Conservation (phyloP, 1,140 invertebrate genomes). For the Bombus confusus region DNA sequence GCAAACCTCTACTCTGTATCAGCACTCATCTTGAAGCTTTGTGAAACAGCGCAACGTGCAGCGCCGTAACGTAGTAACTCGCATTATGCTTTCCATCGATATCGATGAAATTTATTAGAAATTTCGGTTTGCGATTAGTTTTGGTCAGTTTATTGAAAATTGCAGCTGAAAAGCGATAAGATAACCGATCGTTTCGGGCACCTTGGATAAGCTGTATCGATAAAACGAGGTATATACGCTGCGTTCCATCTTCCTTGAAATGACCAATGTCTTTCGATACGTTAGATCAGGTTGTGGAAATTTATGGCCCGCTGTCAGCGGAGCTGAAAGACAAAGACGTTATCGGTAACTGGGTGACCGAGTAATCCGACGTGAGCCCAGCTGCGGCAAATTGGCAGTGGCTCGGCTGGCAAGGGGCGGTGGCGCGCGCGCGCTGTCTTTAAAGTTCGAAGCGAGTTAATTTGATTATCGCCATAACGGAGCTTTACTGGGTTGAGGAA, state of each 20-base stretch:
- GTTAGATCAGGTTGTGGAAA: neutral
- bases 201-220: neutral
- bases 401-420: neutral
- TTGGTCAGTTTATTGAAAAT: neutral
- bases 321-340: neutral
- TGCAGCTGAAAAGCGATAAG: neutral
- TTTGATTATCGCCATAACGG: constrained; percentile 70
- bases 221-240: neutral
- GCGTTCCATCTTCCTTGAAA: neutral
- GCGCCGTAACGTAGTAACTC: neutral
- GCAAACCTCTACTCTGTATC: neutral
- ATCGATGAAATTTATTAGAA: neutral
- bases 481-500: constrained; percentile 62
- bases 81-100: neutral
- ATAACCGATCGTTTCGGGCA: neutral
- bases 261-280: neutral
- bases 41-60: neutral
- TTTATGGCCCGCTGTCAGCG: neutral
- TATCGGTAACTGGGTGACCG: constrained; percentile 50
- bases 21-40: neutral
- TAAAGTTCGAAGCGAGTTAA: constrained; percentile 69
- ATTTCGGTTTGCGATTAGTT: neutral
- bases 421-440: constrained; percentile 32
- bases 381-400: constrained; percentile 51
- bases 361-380: constrained; percentile 26